Percentiles rank a stretch among this genome's conserved stretches.
Conservation (phyloP, 2,797 vertebrate genomes). For the Acanthornis magna region DNA sequence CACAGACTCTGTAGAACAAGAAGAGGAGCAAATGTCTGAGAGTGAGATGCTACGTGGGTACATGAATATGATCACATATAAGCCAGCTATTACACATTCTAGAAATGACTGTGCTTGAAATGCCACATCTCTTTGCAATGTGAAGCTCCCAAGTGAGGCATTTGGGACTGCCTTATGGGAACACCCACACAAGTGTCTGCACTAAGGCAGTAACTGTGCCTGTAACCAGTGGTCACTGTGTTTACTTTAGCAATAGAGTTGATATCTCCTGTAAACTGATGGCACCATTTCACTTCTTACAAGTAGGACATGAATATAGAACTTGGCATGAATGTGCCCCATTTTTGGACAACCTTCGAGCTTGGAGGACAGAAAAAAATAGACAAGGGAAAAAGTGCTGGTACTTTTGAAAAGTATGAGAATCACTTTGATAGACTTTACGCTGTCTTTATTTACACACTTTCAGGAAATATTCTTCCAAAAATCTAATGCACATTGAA, state of each 20-base stretch:
- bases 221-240: neutral
- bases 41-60: neutral
- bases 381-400: neutral
- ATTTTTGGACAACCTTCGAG: neutral
- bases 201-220: neutral
- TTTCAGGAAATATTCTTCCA: neutral
- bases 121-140: neutral
- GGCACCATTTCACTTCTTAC: neutral
- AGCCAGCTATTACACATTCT: neutral
- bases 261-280: neutral
- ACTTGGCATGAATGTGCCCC: neutral
- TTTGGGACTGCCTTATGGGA: neutral
- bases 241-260: neutral
- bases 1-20: neutral
- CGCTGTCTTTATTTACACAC: neutral
- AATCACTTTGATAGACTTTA: neutral
- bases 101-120: neutral
- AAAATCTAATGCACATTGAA: neutral
- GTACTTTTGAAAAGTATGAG: neutral
- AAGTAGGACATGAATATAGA: neutral
- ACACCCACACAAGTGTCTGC: accelerated
- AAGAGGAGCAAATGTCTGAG: neutral
- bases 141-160: neutral
- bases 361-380: neutral
- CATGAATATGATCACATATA: neutral